Conservation (phyloP, 2,888 invertebrate species). For the Sesia apiformis region DNA sequence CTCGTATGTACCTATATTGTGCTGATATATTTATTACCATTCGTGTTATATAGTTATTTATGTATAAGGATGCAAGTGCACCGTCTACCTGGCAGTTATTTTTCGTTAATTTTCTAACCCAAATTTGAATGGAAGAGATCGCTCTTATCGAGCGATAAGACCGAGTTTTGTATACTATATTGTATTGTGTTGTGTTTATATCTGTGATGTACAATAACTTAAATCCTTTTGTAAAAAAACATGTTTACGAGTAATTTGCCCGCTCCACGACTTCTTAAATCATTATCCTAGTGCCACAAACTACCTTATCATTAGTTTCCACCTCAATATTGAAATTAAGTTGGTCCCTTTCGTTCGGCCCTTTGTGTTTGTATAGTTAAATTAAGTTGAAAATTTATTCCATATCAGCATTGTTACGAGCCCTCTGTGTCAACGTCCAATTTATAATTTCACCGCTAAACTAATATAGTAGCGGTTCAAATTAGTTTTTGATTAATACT, state of each 20-base stretch:
- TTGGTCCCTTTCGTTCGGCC: slow-evolving; percentile 55
- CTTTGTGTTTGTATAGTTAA: slow-evolving; percentile 70
- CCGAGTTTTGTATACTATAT: too few relatives aligned
- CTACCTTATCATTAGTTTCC: slow-evolving; percentile 68
- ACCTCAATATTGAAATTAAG: slow-evolving; percentile 65
- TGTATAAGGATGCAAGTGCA: too few relatives aligned
- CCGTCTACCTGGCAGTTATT: too few relatives aligned
- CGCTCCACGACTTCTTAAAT: slow-evolving; percentile 2
- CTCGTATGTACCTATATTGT: too few relatives aligned
- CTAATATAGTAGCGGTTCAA: slow-evolving; percentile 31
- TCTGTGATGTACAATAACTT: too few relatives aligned
- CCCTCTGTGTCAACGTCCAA: slow-evolving; percentile 59
- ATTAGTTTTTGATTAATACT: slow-evolving; percentile 40
- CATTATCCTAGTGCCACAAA: slow-evolving; percentile 24
- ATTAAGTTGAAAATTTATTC: slow-evolving; percentile 75
- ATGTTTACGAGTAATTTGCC: not conserved
- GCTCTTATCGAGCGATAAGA: too few relatives aligned
- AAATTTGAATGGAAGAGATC: too few relatives aligned
- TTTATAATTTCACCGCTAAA: slow-evolving; percentile 63
- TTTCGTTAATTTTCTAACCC: too few relatives aligned
- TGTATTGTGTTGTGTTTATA: too few relatives aligned
- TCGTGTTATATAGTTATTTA: too few relatives aligned
- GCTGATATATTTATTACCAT: too few relatives aligned
- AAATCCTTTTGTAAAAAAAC: too few relatives aligned
- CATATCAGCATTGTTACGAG: slow-evolving; percentile 50